Base-by-base conservation (phyloP, 2,113 vertebrate genomes). In the Zosterops hypoxanthus region DNA sequence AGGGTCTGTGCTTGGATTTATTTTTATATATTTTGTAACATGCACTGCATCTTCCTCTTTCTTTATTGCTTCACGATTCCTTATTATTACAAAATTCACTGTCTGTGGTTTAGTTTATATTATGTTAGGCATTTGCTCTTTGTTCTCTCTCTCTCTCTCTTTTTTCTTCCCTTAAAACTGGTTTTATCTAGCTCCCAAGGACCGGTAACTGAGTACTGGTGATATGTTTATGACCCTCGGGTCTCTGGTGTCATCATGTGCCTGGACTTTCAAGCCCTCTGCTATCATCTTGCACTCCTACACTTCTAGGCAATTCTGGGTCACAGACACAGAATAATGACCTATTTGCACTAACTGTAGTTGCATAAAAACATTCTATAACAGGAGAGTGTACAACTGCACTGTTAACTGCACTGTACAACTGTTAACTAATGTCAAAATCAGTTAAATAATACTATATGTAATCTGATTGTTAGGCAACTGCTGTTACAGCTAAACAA, bases 141-240 rank as follows among this genome's bases (percentile, higher is more conserved):
- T 79, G 41, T 71, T 87, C 11, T 81, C 47, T 73, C 29, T 53
- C 6, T 39, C 36, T 39, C 36, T 56, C 5, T 42, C 23, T 49
- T 65, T 36, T 46, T 12, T 26, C 29, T 73, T 18, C 6, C 16
- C 60, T 73, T 66, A 47, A 83, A 92, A 66, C 59, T 2, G 2
- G 39, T 88, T 95, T 93, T 83, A 86, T 42, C 85, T 60, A 41
- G 68, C 19, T 86, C 52, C 33, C 71, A 91, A 88, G 82, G 91
- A 63, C 36, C 5, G 5, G 11, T 86, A 82, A 93, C 15, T 57
- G 70, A 56, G 26, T 25, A 49, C 36, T 0, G 0, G 18, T 65
- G 66, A 73, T 39, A 61, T 81, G 23, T 94, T 93, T 90, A 86
- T 63, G 81, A 81, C 55, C 60, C 33, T 78, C 39, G 10, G 64